Conservation (phyloP, 2,113 vertebrate genomes). For the Cervus canadensis region DNA sequence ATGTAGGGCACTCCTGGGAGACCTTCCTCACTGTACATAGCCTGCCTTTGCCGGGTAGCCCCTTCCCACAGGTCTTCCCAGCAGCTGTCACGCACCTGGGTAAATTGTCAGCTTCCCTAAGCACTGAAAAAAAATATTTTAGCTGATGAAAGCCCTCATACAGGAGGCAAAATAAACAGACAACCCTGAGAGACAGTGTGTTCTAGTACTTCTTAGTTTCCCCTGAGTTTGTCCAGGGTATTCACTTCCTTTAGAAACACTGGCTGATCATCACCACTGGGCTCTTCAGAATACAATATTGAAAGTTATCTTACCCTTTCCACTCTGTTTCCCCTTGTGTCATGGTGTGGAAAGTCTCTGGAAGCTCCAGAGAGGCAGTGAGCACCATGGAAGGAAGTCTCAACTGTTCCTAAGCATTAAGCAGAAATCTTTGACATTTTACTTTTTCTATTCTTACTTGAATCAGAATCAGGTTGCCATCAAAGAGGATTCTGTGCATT, state of each 20-base stretch:
- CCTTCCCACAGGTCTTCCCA: slow-evolving; percentile 23
- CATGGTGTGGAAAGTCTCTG: background rate
- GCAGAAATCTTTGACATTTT: slow-evolving; percentile 9
- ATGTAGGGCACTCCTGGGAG: slow-evolving; percentile 49
- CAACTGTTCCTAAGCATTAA: slow-evolving; percentile 26
- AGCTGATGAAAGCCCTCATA: slow-evolving; percentile 30
- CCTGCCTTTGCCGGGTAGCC: slow-evolving; percentile 11
- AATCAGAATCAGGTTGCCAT: slow-evolving; percentile 13
- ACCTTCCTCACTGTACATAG: background rate
- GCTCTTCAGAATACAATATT: slow-evolving; percentile 3
- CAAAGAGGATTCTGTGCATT: background rate
- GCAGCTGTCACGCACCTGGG: slow-evolving; percentile 53
- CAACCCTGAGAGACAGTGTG: background rate
- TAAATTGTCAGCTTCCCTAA: slow-evolving; percentile 23
- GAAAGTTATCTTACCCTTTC: slow-evolving; percentile 24
- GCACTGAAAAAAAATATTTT: background rate
- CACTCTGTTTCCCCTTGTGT: background rate
- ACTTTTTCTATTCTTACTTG: background rate
- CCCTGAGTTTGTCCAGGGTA: background rate
- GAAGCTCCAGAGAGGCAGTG: background rate
- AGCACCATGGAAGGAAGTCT: background rate
- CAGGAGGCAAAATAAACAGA: background rate
- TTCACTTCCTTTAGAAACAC: background rate
- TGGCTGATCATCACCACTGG: background rate
- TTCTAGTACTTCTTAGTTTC: slow-evolving; percentile 23